Conservation (phyloP, 2,797 vertebrate species). For the Loris lydekkerianus region DNA sequence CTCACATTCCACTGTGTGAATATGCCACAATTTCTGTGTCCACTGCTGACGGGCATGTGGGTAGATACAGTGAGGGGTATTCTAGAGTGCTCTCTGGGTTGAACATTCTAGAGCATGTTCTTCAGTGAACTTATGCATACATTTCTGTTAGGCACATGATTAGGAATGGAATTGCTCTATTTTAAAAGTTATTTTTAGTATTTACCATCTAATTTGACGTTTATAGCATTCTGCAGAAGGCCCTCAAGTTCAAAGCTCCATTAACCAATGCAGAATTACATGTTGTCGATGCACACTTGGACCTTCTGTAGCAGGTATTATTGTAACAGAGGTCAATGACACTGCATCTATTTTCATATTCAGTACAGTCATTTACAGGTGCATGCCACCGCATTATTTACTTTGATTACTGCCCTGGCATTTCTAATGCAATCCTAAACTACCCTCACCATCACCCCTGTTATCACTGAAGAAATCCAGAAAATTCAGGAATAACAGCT, state of each 20-base stretch:
- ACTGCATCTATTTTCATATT: neutral
- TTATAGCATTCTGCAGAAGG: neutral
- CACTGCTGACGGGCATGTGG: neutral
- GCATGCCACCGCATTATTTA: neutral
- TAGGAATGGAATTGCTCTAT: neutral
- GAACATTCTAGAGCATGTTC: neutral
- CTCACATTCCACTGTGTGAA: neutral
- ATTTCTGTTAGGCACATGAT: neutral
- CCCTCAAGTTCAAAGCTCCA: neutral
- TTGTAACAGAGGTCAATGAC: neutral
- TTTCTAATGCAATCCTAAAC: slow-evolving; percentile 35
- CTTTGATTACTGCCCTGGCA: slow-evolving; percentile 23
- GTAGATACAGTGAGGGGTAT: neutral
- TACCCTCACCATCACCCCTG: neutral
- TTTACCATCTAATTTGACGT: slow-evolving; percentile 4
- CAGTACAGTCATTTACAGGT: neutral
- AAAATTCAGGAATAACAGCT: slow-evolving; percentile 59
- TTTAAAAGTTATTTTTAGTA: neutral
- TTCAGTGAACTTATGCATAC: neutral
- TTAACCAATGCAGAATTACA: neutral
- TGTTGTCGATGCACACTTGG: neutral
- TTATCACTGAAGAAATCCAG: slow-evolving; percentile 5
- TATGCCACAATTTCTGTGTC: neutral
- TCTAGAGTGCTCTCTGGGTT: no score
- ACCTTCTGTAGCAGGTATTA: neutral